Evolutionary conservation across 2,113 vertebrate genomes (phyloP).

Genomic region (Xiphophorus maculatus): DNA sequence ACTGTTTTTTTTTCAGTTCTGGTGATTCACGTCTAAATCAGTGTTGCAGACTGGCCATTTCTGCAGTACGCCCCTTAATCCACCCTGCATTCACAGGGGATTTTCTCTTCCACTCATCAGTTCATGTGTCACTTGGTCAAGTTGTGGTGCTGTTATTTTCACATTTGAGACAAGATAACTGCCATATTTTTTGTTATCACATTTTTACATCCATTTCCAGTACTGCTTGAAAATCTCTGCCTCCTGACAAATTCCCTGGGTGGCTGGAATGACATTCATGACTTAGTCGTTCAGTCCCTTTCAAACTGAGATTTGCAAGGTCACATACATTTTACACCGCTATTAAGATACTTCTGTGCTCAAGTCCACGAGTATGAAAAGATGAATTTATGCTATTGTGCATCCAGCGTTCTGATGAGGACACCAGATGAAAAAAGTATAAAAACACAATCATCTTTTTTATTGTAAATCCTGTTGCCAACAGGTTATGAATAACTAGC

Average conservation of each 20-base stretch:
- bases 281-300: slow-evolving; percentile 28
- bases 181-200: neutral
- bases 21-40: slow-evolving; percentile 37
- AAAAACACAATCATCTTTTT: neutral
- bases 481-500: neutral
- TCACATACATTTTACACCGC: slow-evolving; percentile 30
- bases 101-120: slow-evolving; percentile 19
- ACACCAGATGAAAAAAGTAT: neutral
- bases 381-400: neutral
- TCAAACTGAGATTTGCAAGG: slow-evolving; percentile 15
- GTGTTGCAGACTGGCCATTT: slow-evolving; percentile 29
- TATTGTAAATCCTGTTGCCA: neutral
- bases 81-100: slow-evolving; percentile 11
- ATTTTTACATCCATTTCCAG: neutral
- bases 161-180: slow-evolving; percentile 23
- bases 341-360: slow-evolving; percentile 15
- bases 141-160: slow-evolving; percentile 13
- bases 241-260: slow-evolving; percentile 10
- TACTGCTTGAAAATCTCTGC: slow-evolving; percentile 13
- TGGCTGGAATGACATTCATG: slow-evolving; percentile 28
- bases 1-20: slow-evolving; percentile 45
- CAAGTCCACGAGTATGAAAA: slow-evolving; percentile 13
- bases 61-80: slow-evolving; percentile 26
- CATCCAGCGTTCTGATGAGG: slow-evolving; percentile 6
- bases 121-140: slow-evolving; percentile 31